Percentiles rank a stretch among this genome's conserved stretches.
Conservation (phyloP, 1,140 invertebrate genomes). For the Dysdera silvatica region DNA sequence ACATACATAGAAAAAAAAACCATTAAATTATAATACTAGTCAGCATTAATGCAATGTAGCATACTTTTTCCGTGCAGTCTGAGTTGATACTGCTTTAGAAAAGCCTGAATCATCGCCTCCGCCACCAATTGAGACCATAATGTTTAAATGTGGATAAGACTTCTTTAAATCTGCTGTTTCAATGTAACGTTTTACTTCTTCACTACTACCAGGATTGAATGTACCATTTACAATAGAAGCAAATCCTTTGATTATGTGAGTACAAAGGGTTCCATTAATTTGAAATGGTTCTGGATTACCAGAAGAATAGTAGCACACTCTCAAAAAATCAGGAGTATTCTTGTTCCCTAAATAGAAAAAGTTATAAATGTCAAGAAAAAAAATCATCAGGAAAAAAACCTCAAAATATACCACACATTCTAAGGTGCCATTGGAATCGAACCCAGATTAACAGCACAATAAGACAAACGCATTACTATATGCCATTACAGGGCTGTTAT, state of each 20-base stretch:
- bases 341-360: slow-evolving; percentile 4
- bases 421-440: no score
- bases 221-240: slow-evolving; percentile 56
- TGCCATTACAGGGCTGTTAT: no score
- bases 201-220: slow-evolving; percentile 45
- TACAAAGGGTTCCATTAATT: slow-evolving; percentile 53
- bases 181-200: slow-evolving; percentile 46
- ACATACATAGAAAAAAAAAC: no score
- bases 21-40: no score
- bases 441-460: no score
- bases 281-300: background rate
- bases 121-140: slow-evolving; percentile 69
- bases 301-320: slow-evolving; percentile 16
- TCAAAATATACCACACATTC: no score
- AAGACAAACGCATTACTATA: no score
- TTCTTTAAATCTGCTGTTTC: slow-evolving; percentile 55
- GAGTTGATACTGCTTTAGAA: slow-evolving; percentile 39
- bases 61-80: no score
- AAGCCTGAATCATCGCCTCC: slow-evolving; percentile 54
- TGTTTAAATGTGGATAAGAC: slow-evolving; percentile 59
- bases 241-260: slow-evolving; percentile 71
- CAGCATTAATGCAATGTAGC: no score
- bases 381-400: no score
- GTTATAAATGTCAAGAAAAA: no score
- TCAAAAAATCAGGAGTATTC: background rate